These are phyloP conservation scores for Volucella zonaria DNA, from an alignment of 2,888 invertebrate genomes.

Conservation along the genomic window DNA sequence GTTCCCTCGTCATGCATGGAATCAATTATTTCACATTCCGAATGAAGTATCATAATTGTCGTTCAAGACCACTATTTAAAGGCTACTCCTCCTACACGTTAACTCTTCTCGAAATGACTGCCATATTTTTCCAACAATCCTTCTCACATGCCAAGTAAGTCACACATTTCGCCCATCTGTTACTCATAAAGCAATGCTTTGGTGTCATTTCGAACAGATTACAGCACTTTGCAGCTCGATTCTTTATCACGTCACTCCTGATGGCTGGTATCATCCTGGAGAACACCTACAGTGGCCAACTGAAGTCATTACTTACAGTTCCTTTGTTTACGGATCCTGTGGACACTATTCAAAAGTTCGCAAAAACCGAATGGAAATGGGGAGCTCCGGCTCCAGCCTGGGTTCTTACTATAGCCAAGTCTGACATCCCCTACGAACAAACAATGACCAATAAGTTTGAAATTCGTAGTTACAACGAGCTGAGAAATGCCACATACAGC, in stretches of 20 bases:
- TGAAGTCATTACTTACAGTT: slow-evolving; percentile 80
- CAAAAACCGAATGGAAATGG: slow-evolving; percentile 79
- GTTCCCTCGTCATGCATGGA: slow-evolving; percentile 76
- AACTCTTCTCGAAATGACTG: slow-evolving; percentile 78
- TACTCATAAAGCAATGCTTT: neutral
- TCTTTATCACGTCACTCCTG: slow-evolving; percentile 78
- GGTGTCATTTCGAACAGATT: slow-evolving; percentile 74
- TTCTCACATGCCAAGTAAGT: slow-evolving; percentile 77
- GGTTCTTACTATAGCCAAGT: slow-evolving; percentile 78
- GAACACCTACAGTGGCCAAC: slow-evolving; percentile 81
- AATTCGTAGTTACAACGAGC: slow-evolving; percentile 77
- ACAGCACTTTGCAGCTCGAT: slow-evolving; percentile 77
- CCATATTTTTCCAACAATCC: slow-evolving; percentile 81
- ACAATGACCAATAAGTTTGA: slow-evolving; percentile 78
- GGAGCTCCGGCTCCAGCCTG: slow-evolving; percentile 80
- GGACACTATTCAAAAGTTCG: slow-evolving; percentile 79
- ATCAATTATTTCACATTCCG: slow-evolving; percentile 75
- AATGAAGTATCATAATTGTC: slow-evolving; percentile 41
- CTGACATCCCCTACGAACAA: slow-evolving; percentile 78
- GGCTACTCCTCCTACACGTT: slow-evolving; percentile 74
- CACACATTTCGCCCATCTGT: neutral
- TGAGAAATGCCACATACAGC: slow-evolving; percentile 79
- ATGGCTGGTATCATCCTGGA: slow-evolving; percentile 80
- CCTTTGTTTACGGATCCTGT: slow-evolving; percentile 79
- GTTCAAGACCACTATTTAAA: slow-evolving; percentile 30